These are phyloP conservation scores for Ennomos erosarius DNA, from an alignment of 2,888 invertebrate genomes.

Conservation along the genomic window DNA sequence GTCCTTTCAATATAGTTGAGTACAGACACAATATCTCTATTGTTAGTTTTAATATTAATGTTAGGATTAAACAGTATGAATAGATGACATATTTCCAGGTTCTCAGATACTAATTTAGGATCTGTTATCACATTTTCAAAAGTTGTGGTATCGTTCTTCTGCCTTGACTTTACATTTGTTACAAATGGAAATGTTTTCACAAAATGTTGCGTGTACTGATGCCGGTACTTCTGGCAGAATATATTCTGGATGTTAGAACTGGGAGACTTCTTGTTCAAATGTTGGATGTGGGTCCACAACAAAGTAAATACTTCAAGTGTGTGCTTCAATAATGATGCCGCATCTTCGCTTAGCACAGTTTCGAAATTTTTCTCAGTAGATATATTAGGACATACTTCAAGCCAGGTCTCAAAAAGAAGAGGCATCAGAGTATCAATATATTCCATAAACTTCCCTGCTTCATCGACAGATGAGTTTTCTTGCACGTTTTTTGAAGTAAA, in stretches of 20 bases:
- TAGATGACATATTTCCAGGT: slow-evolving; percentile 72
- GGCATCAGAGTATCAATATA: slow-evolving; percentile 90
- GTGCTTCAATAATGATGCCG: slow-evolving; percentile 86
- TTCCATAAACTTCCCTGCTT: slow-evolving; percentile 81
- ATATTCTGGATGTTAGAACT: slow-evolving; percentile 73
- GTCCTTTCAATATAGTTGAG: slow-evolving; percentile 82
- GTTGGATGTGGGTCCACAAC: slow-evolving; percentile 79
- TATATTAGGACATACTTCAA: slow-evolving; percentile 88
- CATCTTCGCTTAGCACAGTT: slow-evolving; percentile 86
- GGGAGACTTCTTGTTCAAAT: slow-evolving; percentile 63
- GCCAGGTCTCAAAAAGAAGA: slow-evolving; percentile 92
- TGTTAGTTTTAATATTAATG: slow-evolving; percentile 66
- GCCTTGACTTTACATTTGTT: slow-evolving; percentile 69
- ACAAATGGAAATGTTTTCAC: slow-evolving; percentile 86
- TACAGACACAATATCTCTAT: slow-evolving; percentile 66
- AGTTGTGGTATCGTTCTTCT: slow-evolving; percentile 46
- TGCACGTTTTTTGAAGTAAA: slow-evolving; percentile 73
- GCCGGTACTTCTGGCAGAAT: slow-evolving; percentile 82
- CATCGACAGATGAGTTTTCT: slow-evolving; percentile 63
- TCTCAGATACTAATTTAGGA: slow-evolving; percentile 65
- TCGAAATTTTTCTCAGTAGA: slow-evolving; percentile 70
- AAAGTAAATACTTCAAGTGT: slow-evolving; percentile 87
- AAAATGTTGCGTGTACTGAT: slow-evolving; percentile 83
- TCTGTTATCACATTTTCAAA: slow-evolving; percentile 69
- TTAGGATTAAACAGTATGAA: slow-evolving; percentile 78